Base-by-base conservation (phyloP, 2,888 invertebrate genomes). In the Myathropa florea region DNA sequence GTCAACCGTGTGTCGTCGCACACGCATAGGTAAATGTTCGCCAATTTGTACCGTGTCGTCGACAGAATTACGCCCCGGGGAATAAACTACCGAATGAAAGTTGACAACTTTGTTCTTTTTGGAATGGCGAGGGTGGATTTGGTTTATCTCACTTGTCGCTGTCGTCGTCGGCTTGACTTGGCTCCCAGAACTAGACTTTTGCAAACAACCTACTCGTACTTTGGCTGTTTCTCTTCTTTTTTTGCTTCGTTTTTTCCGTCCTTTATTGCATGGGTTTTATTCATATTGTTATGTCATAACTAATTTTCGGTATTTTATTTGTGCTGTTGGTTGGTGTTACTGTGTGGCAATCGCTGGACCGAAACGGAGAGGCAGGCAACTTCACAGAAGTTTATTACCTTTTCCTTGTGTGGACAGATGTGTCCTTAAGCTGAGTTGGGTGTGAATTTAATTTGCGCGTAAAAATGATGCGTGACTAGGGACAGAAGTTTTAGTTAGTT, bases 41-140 rank as follows among this genome's bases (percentile, higher is more conserved):
- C 78, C 85, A 86, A 86, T 86, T 86, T 83, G 78, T 86, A 79
- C 61, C 75, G 65, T 86, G 78, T 83, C 73, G 75, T 86, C 65
- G 78, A 61, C 73, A 65, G 71, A 78, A 86, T 75, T 83, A 83
- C 78, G 53, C 86, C 70, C 70, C 60, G 10, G 78, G 86, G 83
- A 86, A 83, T 65, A 60, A 82, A 77, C 82, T 77, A 65, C 70
- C 64, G 71, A 75, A 78, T 85, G 67, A 81, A 82, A 82, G 82
- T 85, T 82, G 86, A 75, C 86, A 86, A 79, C 36, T 83, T 83
- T 75, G 75, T 72, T 53, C 57, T 30, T 59, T 36, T 21, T 61
- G 12, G 36, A 24, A 2, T n/a, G 57, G 36, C 21, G 67, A 30
- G 59, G 46, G 70, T 39, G 76, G 68, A 72, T 81, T 73, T 57